Base-by-base conservation (phyloP, 2,113 vertebrate species). In the Scalopus aquaticus region DNA sequence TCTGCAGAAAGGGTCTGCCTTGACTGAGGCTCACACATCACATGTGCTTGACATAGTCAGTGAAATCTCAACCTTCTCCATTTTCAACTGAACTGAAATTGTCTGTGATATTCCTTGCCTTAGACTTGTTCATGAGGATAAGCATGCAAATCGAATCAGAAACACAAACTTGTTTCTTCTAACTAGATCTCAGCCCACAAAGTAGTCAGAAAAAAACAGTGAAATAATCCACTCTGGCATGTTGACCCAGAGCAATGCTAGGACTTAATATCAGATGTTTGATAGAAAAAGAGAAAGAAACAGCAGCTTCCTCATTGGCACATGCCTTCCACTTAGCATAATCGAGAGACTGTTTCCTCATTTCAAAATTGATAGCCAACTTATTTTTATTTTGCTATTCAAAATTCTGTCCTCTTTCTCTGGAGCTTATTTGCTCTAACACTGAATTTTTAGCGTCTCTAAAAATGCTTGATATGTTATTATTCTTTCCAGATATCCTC, bases 401-500 rank as follows among this genome's bases (percentile, higher is more conserved):
- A 44, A 95, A 73, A 93, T 90, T 39, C 49, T 96, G 5, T 17
- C 89, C 95, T 96, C 26, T 83, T 96, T 96, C 95, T 86, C 95
- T n/a, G n/a, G n/a, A n/a, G n/a, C n/a, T 94, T 98, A 83, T 80
- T 97, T 96, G 80, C 74, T 97, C 69, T 91, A 94, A 94, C 91
- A 16, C 83, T 97, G 92, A 97, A 97, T 96, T 86, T 92, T 97
- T 97, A 98, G 93, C 97, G 95, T 80, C 94, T 97, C 96, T 98
- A 96, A 92, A 98, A 98, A 97, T 85, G 83, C 77, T 98, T 95
- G 84, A 93, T 97, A 96, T 84, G 65, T 97, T 97, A 97, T 97
- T 98, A 97, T 97, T 98, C 96, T 96, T 98, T 98, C 93, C 98
- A 99, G 98, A 97, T 87, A 97, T 95, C 96, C 96, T 96, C 94